A percentile compares a stretch with the other conserved stretches of the same genome.
Evolutionary conservation across 2,113 vertebrate genomes (phyloP).

Genomic region (Tichodroma muraria): DNA sequence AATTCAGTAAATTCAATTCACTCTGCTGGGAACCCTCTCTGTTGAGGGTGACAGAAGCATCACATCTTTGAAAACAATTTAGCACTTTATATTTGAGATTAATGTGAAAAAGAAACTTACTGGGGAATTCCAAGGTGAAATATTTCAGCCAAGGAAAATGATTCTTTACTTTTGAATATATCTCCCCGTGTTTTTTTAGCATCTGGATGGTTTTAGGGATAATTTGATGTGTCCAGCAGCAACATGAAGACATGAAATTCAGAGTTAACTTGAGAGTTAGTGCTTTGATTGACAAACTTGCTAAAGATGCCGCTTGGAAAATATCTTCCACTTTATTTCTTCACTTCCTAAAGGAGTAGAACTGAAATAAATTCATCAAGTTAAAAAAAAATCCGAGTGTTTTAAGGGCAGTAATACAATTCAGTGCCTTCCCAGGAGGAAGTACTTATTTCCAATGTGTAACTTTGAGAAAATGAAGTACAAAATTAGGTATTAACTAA

Average conservation of each 20-base stretch:
- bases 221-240: not conserved
- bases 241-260: not conserved
- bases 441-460: not conserved
- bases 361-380: not conserved
- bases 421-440: not conserved
- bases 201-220: not conserved
- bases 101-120: not conserved
- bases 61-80: not conserved
- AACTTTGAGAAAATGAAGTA: not conserved
- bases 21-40: not conserved
- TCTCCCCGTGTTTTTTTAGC: not conserved
- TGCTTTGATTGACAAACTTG: not conserved
- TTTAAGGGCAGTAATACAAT: not conserved
- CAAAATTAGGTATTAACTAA: not conserved
- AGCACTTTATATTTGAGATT: not conserved
- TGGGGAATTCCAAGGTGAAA: not conserved
- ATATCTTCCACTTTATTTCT: not conserved
- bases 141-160: not conserved
- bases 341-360: not conserved
- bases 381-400: not conserved
- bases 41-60: not conserved
- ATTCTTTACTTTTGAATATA: not conserved
- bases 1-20: not conserved
- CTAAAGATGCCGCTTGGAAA: not conserved
- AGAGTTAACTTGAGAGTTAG: not conserved